Base-by-base conservation (phyloP, 1,140 invertebrate genomes). In the Euwallacea fornicatus region DNA sequence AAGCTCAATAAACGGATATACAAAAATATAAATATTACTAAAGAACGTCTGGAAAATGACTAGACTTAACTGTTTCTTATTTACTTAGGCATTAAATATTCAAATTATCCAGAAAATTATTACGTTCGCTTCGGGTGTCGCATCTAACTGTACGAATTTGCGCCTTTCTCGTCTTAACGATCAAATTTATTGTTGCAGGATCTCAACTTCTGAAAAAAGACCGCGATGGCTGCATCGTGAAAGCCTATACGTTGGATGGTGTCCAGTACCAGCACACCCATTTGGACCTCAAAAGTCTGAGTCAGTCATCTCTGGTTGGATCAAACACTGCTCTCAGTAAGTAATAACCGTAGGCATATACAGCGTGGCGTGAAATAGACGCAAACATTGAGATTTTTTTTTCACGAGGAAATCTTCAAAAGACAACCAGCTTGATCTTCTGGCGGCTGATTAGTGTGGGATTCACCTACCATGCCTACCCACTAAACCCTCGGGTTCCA, bases 181-280 rank as follows among this genome's bases (percentile, higher is more conserved):
- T 15, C 2, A 1, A 56, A 2, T 15, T 56, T 42, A 13, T 67
- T 68, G 61, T 73, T 73, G 13, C 72, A 75, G 74, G 74, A 54
- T 76, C 75, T 8, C 76, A 77, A 64, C 54, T 76, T 13, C 53
- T 78, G 7, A 76, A 76, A 44, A 80, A 81, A 33, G 75, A 82
- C n/a, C 76, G 78, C 7, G 78, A 83, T 33, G 80, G 80, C 9
- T 73, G 72, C 58, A 73, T 74, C 7, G 72, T 76, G 42, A 76
- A 76, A 42, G 74, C 75, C 8, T 80, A 80, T 67, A 59, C 77
- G 7, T 50, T 65, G 9, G 79, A 80, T 72, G 79, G 79, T 16
- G 67, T 80, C 42, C 74, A 73, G 60, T 80, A 80, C 63, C 73
- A 74, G 42, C 79, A 80, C 66, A 77, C 79, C 42, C 77, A 79